phyloP scores from a whole-genome alignment of 1,140 invertebrate species.

The Semibalanus balanoides region DNA sequence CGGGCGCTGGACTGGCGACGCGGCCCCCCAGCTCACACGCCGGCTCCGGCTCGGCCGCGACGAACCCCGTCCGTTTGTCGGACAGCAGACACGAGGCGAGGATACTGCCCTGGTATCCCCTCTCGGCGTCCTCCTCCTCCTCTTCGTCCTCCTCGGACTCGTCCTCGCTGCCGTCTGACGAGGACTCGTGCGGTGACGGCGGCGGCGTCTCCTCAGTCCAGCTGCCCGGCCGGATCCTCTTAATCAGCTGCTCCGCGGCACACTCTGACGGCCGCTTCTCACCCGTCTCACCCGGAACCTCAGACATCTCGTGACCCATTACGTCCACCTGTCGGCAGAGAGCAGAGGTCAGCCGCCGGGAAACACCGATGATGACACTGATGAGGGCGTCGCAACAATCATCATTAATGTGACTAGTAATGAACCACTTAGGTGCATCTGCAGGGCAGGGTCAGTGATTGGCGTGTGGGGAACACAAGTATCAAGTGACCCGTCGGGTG shows the following conservation, averaged over 20 bases:
- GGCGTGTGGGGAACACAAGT: too few relatives aligned
- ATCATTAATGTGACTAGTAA: too few relatives aligned
- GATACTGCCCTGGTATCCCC: neutral
- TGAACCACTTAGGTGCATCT: too few relatives aligned
- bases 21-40: neutral
- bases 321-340: neutral
- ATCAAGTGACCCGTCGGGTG: too few relatives aligned
- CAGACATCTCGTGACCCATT: neutral
- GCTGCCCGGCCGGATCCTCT: neutral
- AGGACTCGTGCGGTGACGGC: neutral
- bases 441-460: too few relatives aligned
- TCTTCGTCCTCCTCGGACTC: neutral
- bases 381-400: too few relatives aligned
- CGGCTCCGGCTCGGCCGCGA: neutral
- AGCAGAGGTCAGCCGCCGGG: too few relatives aligned
- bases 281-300: neutral
- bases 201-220: neutral
- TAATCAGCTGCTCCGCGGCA: neutral
- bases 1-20: neutral
- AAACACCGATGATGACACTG: too few relatives aligned
- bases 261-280: neutral
- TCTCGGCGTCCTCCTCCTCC: neutral
- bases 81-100: constrained; percentile 2
- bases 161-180: neutral
- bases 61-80: neutral